These are phyloP conservation scores for Hybos culiciformis DNA, from an alignment of 2,888 invertebrate species.

Conservation along the genomic window DNA sequence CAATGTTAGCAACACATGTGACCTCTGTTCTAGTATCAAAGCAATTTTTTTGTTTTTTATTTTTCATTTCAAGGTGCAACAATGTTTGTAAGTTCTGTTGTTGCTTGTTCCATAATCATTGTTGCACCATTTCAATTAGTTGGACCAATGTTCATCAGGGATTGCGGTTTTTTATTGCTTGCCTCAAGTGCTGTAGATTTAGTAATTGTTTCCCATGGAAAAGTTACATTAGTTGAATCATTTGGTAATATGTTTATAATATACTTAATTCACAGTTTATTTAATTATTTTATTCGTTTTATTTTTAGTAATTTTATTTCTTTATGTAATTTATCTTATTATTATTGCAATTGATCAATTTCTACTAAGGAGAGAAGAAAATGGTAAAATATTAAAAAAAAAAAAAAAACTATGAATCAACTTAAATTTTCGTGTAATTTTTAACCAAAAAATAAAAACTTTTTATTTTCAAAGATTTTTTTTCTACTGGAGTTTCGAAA, in stretches of 20 bases:
- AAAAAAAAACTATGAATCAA: too few relatives aligned
- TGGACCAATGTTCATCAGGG: conserved; percentile 16
- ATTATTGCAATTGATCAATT: background rate
- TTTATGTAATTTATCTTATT: background rate
- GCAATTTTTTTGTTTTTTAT: too few relatives aligned
- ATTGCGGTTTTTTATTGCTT: conserved; percentile 20
- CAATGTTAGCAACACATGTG: too few relatives aligned
- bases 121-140: conserved; percentile 39
- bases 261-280: background rate
- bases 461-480: too few relatives aligned
- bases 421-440: background rate
- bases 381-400: background rate
- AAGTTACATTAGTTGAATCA: conserved; percentile 16
- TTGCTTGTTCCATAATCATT: conserved; percentile 43
- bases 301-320: background rate
- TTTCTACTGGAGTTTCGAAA: too few relatives aligned
- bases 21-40: too few relatives aligned
- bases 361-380: background rate
- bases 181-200: conserved; percentile 18
- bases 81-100: conserved; percentile 45
- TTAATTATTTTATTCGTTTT: background rate
- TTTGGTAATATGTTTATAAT: conserved; percentile 8
- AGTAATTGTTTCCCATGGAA: conserved; percentile 14
- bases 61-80: too few relatives aligned
- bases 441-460: background rate